Base-by-base conservation (phyloP, 2,113 vertebrate genomes). In the Albula goreensis region DNA sequence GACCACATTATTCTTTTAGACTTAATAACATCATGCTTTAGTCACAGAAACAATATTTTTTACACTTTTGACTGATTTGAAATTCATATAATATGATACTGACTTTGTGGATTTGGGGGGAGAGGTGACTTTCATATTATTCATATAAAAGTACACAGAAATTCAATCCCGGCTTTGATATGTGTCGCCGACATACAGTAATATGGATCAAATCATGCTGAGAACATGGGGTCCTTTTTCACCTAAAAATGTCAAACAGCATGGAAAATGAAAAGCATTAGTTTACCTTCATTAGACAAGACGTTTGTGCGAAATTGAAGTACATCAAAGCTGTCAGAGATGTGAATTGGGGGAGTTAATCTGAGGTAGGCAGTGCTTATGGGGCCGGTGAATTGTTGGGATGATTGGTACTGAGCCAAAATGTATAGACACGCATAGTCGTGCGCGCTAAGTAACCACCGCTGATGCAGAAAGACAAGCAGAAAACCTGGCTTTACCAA, bases 381-480 rank as follows among this genome's bases (percentile, higher is more conserved):
- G 22, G 87, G 88, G 87, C 86, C 80, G 81, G 70, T 86, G 89
- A 77, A 85, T 86, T 87, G 79, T 80, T 90, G 88, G 80, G 56
- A 50, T 86, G 86, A 87, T 89, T 90, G 88, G 80, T 89, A 84
- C 79, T 52, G 87, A 57, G 92, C 86, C 91, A 90, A 88, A 88
- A 83, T 74, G 48, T 88, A 89, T 78, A 89, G 83, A 85, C 90
- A 83, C 86, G 88, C 89, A 88, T 89, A 87, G 87, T 83, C 86
- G 84, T 90, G 89, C 48, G 88, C 88, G 91, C 87, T 89, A 87
- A 88, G 86, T 82, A 85, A 52, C 56, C 85, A 83, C 48, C 85
- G 77, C 81, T 90, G 88, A 89, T 90, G 85, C 82, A 86, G 74
- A 15, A 81, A 86, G 87, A 90, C 88, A 86, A 86, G 84, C 87